Percentiles rank a stretch among this genome's conserved stretches.
phyloP scores from a whole-genome alignment of 2,797 vertebrate species.

The Amniataba percoides region DNA sequence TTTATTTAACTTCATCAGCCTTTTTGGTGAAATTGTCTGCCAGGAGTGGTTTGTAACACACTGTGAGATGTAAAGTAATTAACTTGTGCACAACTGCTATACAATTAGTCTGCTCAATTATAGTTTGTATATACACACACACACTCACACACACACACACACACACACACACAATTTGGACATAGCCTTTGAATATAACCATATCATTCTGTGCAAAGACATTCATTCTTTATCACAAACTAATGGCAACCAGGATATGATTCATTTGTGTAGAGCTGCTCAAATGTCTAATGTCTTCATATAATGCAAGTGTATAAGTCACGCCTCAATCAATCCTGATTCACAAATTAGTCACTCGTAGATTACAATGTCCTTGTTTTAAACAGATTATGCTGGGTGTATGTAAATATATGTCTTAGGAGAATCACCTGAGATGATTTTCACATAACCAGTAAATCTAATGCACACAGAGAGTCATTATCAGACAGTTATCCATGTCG shows the following conservation, averaged over 20 bases:
- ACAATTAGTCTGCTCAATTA: neutral
- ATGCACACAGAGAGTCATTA: conserved; percentile 27
- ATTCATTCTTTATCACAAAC: neutral
- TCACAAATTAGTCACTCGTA: conserved; percentile 10
- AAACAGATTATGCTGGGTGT: neutral
- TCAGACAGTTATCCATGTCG: neutral
- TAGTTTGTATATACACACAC: neutral
- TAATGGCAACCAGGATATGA: neutral
- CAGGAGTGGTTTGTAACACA: neutral
- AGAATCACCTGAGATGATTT: neutral
- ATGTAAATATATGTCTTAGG: neutral
- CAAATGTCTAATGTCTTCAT: neutral
- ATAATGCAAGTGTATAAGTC: neutral
- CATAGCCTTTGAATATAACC: too few relatives aligned
- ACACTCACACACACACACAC: too few relatives aligned
- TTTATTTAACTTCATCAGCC: conserved; percentile 2
- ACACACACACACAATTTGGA: too few relatives aligned
- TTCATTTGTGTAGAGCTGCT: neutral
- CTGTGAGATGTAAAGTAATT: neutral
- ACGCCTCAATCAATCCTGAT: neutral
- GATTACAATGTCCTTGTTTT: neutral
- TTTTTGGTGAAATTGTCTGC: conserved; percentile 11
- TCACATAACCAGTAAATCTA: conserved; percentile 2
- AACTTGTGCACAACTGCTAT: neutral
- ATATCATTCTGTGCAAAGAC: neutral